A percentile compares a stretch with the other conserved stretches of the same genome.
Evolutionary conservation across 2,113 vertebrate species (phyloP).

Genomic region (Fukomys damarensis): DNA sequence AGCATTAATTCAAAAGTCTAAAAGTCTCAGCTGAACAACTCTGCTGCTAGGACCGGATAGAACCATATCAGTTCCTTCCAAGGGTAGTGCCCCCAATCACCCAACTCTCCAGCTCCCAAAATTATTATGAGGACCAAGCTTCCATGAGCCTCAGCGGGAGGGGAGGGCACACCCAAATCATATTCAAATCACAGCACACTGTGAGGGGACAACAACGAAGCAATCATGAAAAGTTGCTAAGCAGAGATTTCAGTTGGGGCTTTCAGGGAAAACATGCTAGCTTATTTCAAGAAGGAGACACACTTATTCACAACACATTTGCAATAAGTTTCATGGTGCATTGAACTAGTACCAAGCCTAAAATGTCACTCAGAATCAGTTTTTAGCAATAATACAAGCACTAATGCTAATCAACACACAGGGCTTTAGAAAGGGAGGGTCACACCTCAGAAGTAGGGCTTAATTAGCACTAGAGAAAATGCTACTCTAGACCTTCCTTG

Average conservation of each 20-base stretch:
- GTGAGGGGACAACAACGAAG: neutral
- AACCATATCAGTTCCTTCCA: neutral
- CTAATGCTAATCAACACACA: neutral
- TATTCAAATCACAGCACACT: no score
- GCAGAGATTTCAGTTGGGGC: neutral
- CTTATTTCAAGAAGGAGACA: constrained; percentile 9
- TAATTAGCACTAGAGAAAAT: neutral
- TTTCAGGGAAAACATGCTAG: neutral
- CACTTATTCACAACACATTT: neutral
- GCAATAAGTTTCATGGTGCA: neutral
- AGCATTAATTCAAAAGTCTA: neutral
- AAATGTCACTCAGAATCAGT: neutral
- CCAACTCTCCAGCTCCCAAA: neutral
- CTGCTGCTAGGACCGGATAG: neutral
- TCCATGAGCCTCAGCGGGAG: neutral
- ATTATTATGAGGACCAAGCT: neutral
- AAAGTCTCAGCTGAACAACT: neutral
- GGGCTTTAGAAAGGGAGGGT: neutral
- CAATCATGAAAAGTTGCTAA: neutral
- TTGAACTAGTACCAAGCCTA: neutral
- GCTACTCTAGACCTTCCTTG: neutral
- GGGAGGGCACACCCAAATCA: neutral
- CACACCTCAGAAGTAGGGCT: neutral
- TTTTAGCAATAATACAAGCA: neutral
- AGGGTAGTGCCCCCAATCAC: no score